Conservation (phyloP, 2,113 vertebrate species). For the Otus sunia region DNA sequence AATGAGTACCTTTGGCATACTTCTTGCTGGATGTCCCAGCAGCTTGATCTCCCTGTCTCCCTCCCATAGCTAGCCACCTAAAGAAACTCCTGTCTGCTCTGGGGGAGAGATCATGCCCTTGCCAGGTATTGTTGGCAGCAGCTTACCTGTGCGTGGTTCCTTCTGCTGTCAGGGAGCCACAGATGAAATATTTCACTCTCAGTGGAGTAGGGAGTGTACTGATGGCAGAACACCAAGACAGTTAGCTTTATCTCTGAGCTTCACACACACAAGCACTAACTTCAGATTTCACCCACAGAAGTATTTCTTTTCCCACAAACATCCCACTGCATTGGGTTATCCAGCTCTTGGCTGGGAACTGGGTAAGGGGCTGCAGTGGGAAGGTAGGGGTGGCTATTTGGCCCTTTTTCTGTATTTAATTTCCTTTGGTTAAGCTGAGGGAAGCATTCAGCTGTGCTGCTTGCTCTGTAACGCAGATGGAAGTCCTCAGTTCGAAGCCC, state of each 20-base stretch:
- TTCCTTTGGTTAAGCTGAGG: slow-evolving; percentile 1
- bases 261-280: not conserved
- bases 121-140: not conserved
- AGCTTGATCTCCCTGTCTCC: not conserved
- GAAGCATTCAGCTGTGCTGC: not conserved
- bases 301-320: not conserved
- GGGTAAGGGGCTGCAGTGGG: not conserved
- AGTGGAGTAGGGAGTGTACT: not conserved
- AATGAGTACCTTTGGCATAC: not conserved
- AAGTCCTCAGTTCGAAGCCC: slow-evolving; percentile 35
- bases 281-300: not conserved
- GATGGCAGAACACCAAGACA: slow-evolving; percentile 51
- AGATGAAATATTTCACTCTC: not conserved
- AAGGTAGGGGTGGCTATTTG: not conserved
- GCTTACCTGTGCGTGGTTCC: not conserved
- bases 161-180: not conserved
- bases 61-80: not conserved
- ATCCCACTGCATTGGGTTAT: not conserved
- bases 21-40: not conserved
- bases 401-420: not conserved
- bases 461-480: slow-evolving; percentile 57
- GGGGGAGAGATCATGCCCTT: not conserved
- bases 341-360: not conserved
- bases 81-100: not conserved
- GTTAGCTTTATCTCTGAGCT: slow-evolving; percentile 15